Evolutionary conservation across 2,113 vertebrate species (phyloP).

Genomic region (Neotragus pygmaeus): DNA sequence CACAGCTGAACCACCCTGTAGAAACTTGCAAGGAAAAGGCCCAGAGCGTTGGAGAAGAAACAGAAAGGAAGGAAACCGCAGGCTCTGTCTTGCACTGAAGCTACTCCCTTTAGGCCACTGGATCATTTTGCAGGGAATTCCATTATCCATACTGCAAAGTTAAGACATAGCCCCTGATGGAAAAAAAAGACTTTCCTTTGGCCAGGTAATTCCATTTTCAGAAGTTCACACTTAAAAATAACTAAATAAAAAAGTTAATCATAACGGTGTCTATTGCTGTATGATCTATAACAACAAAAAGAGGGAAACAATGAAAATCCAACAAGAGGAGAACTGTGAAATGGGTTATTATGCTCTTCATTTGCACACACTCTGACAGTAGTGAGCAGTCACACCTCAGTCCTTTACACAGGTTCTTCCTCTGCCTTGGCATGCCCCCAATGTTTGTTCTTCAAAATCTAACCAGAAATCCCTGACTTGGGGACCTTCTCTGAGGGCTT

Average conservation of each 20-base stretch:
- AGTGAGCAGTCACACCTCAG: background rate
- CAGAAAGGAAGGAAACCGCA: too few species aligned
- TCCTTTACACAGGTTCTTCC: background rate
- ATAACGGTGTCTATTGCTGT: background rate
- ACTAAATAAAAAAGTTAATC: background rate
- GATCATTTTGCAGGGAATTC: background rate
- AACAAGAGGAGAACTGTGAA: background rate
- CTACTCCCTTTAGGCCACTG: background rate
- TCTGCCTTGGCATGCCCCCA: too few species aligned
- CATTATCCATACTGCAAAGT: background rate
- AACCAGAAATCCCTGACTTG: too few species aligned
- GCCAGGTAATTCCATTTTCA: background rate
- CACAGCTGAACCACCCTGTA: background rate
- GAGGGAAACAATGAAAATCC: background rate
- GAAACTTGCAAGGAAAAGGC: background rate
- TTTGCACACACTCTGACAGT: background rate
- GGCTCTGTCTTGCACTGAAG: background rate
- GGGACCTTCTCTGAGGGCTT: background rate
- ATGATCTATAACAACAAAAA: background rate
- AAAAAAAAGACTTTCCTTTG: background rate
- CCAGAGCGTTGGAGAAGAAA: background rate
- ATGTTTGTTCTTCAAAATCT: background rate
- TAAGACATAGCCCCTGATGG: background rate
- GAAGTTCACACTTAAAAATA: background rate
- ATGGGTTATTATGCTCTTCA: background rate